These are phyloP conservation scores for Conchocele bisecta DNA, from an alignment of 2,888 invertebrate genomes.

Conservation along the genomic window DNA sequence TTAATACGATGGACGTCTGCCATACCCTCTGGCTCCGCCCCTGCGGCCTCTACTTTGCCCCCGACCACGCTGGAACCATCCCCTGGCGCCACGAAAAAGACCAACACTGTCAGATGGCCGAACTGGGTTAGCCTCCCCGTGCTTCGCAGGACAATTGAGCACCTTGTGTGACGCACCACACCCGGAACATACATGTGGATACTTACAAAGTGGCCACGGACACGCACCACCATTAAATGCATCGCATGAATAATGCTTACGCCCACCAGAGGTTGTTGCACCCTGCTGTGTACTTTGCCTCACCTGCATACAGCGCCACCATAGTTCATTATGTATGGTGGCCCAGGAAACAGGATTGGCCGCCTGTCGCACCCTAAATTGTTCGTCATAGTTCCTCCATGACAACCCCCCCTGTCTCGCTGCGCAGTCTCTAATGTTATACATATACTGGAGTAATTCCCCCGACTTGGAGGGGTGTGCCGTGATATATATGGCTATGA, in stretches of 20 bases:
- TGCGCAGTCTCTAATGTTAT: neutral
- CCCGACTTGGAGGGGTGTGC: neutral
- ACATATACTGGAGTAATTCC: slow-evolving; percentile 3
- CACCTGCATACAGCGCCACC: neutral
- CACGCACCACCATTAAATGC: neutral
- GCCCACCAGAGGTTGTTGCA: neutral
- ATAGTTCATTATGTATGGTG: neutral
- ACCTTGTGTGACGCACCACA: no score
- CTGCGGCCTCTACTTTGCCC: no score
- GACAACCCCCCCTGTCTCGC: neutral
- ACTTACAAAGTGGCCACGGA: neutral
- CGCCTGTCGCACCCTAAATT: slow-evolving; percentile 3
- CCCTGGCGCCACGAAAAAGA: no score
- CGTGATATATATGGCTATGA: neutral
- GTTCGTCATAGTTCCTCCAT: slow-evolving; percentile 9
- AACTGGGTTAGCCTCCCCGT: no score
- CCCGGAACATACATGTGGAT: slow-evolving; percentile 12
- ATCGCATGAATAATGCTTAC: neutral
- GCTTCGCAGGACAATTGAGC: no score
- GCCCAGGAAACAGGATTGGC: neutral
- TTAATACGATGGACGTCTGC: no score
- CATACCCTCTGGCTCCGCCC: no score
- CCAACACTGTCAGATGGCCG: no score
- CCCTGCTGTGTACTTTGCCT: neutral
- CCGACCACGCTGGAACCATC: no score